A percentile compares a stretch with the other conserved stretches of the same genome.
Evolutionary conservation across 2,797 vertebrate species (phyloP).

Genomic region (Argentina silus): DNA sequence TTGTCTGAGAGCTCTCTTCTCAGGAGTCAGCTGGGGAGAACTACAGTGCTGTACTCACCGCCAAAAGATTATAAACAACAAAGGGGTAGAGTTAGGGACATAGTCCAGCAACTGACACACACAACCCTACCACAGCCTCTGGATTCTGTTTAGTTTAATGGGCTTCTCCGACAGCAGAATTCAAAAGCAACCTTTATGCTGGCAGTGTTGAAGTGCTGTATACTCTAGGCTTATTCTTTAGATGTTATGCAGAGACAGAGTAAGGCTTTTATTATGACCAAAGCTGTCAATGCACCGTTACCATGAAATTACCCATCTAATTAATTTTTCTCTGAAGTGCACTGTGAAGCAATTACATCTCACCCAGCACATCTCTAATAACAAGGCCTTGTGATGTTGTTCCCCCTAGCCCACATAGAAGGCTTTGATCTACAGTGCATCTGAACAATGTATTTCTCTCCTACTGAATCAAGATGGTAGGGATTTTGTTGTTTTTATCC

Average conservation of each 20-base stretch:
- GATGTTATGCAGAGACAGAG: slow-evolving; percentile 20
- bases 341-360: background rate
- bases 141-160: slow-evolving; percentile 60
- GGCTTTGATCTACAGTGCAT: background rate
- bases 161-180: slow-evolving; percentile 61
- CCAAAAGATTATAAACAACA: slow-evolving; percentile 46
- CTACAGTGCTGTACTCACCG: slow-evolving; percentile 4
- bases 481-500: background rate
- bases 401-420: background rate
- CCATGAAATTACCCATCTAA: slow-evolving; percentile 27
- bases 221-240: slow-evolving; percentile 25
- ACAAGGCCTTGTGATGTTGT: background rate
- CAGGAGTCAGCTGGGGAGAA: slow-evolving; percentile 30
- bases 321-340: slow-evolving; percentile 14
- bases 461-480: background rate
- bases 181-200: slow-evolving; percentile 50
- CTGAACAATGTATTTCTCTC: background rate
- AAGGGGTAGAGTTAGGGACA: slow-evolving; percentile 52
- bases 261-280: slow-evolving; percentile 39
- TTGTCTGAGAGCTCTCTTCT: slow-evolving; percentile 1
- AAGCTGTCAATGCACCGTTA: background rate
- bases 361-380: background rate
- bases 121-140: slow-evolving; percentile 60
- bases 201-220: slow-evolving; percentile 36
- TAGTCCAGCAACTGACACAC: slow-evolving; percentile 54